Conservation (phyloP, 2,888 invertebrate species). For the Agonum fuliginosum region DNA sequence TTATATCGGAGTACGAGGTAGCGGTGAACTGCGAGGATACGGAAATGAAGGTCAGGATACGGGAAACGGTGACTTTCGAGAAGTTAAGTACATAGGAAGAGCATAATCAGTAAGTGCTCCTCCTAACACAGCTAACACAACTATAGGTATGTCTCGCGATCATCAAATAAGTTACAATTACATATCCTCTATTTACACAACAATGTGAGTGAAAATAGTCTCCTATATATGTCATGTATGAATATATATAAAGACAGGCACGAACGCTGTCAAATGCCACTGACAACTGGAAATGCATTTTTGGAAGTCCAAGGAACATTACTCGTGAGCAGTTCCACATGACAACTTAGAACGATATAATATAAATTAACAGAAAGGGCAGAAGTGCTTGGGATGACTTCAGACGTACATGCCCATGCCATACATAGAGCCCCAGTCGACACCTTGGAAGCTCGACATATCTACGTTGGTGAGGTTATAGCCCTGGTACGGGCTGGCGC, state of each 20-base stretch:
- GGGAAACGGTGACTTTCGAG: constrained; percentile 1
- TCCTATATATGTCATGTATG: constrained; percentile 53
- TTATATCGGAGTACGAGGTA: constrained; percentile 58
- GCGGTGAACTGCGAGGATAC: constrained; percentile 6
- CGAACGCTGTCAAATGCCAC: constrained; percentile 65
- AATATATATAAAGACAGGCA: constrained; percentile 59
- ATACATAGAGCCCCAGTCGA: constrained; percentile 94
- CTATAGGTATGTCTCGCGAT: constrained; percentile 45
- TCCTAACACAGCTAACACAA: constrained; percentile 50
- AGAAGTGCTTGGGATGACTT: constrained; percentile 67
- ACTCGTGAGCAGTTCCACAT: constrained; percentile 51
- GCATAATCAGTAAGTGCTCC: constrained; percentile 25
- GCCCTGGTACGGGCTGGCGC: constrained; percentile 82
- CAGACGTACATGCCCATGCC: constrained; percentile 95
- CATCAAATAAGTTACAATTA: constrained; percentile 58
- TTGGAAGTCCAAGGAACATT: constrained; percentile 61
- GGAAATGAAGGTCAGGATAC: neutral
- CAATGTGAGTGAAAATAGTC: constrained; percentile 60
- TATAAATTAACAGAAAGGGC: constrained; percentile 62
- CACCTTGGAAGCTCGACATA: constrained; percentile 94
- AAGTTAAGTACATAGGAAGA: constrained; percentile 36
- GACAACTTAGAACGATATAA: constrained; percentile 61
- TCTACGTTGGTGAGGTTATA: constrained; percentile 92
- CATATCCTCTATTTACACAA: constrained; percentile 59
- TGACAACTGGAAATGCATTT: constrained; percentile 70